These are phyloP conservation scores for Micoletzkya japonica DNA, from an alignment of 2,888 invertebrate genomes.

Conservation along the genomic window DNA sequence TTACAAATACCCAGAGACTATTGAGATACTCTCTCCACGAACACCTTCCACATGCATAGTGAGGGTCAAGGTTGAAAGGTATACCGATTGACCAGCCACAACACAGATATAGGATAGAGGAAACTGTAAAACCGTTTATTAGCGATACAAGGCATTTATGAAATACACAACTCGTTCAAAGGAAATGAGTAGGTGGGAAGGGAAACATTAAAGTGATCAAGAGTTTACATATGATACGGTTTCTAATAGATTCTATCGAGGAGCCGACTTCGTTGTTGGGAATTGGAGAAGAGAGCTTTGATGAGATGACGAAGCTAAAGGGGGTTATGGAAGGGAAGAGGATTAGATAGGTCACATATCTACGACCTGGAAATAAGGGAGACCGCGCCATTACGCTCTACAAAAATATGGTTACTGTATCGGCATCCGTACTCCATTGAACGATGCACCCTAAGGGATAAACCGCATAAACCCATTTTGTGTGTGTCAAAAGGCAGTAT, in stretches of 20 bases:
- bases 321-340: not conserved
- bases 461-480: not conserved
- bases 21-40: not conserved
- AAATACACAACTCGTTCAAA: not conserved
- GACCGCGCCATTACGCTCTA: not conserved
- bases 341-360: not conserved
- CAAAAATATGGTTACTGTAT: too few relatives aligned
- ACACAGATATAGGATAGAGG: too few relatives aligned
- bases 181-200: not conserved
- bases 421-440: too few relatives aligned
- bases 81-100: too few relatives aligned
- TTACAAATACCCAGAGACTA: not conserved
- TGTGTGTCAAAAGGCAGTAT: not conserved
- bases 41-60: not conserved
- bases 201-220: slow-evolving; percentile 6
- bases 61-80: not conserved
- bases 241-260: slow-evolving; percentile 22
- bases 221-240: too few relatives aligned
- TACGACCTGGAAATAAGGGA: not conserved
- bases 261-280: slow-evolving; percentile 36
- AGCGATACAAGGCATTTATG: not conserved
- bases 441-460: too few relatives aligned
- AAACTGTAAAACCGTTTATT: too few relatives aligned
- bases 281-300: slow-evolving; percentile 47
- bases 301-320: slow-evolving; percentile 33